Evolutionary conservation across 2,888 invertebrate species (phyloP).

Genomic region (Pheosia tremula): DNA sequence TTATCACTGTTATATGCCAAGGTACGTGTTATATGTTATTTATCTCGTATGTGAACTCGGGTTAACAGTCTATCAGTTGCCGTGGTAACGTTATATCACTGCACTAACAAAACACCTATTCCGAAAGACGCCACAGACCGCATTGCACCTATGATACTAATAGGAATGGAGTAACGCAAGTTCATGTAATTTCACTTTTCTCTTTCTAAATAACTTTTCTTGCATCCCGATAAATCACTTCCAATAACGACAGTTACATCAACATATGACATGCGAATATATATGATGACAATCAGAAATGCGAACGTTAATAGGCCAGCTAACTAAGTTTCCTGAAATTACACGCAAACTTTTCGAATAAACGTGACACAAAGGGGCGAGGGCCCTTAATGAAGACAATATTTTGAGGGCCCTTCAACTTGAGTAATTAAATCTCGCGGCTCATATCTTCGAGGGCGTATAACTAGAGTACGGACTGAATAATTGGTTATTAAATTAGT

Average conservation of each 20-base stretch:
- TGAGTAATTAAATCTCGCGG: slow-evolving; percentile 71
- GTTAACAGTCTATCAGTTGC: too few species aligned
- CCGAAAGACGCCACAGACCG: too few species aligned
- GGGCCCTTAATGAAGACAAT: slow-evolving; percentile 76
- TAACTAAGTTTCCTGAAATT: slow-evolving; percentile 72
- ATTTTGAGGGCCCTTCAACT: slow-evolving; percentile 69
- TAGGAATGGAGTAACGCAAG: too few species aligned
- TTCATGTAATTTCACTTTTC: too few species aligned
- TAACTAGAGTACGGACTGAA: slow-evolving; percentile 45
- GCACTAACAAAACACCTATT: too few species aligned
- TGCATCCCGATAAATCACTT: neutral
- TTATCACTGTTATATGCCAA: slow-evolving; percentile 86
- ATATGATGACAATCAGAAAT: slow-evolving; percentile 52
- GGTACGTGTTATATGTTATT: slow-evolving; percentile 54
- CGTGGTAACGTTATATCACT: too few species aligned
- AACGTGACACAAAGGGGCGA: slow-evolving; percentile 71
- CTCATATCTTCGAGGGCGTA: slow-evolving; percentile 50
- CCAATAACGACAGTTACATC: neutral
- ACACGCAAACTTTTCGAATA: slow-evolving; percentile 79
- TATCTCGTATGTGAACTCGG: neutral
- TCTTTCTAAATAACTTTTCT: neutral
- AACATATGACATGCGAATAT: slow-evolving; percentile 35
- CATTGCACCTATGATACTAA: too few species aligned
- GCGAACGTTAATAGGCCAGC: slow-evolving; percentile 66
- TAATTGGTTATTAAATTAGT: slow-evolving; percentile 61